Evolutionary conservation across 2,797 vertebrate species (phyloP), one percentile per base, ranked within the genome.

Genomic region (Urophycis tenuis): DNA sequence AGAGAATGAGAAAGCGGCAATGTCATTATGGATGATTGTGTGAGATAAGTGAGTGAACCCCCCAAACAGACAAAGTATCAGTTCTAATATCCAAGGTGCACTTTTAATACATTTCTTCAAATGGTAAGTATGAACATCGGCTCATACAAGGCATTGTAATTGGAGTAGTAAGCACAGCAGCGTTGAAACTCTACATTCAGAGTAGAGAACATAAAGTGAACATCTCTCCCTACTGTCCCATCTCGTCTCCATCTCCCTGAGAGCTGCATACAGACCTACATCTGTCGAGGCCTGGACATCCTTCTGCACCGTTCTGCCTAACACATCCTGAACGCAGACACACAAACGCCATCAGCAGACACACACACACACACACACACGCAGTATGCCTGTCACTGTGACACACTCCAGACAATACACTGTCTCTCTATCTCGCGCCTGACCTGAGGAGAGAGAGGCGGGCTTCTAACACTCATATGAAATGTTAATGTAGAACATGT

Each of bases 301-400:
- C 80, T 90, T 91, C 90, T 88, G 84, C 87, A 84, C 80, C 14
- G 33, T 76, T 81, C 92, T 87, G 85, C 82, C 84, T 93, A 92
- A 92, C 85, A 75, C 84, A 86, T 86, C 79, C 79, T 91, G 91
- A 92, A 92, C 88, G 88, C 81, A 83, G 92, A 92, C 90, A 93
- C 85, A 90, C 78, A 89, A 92, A 93, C 88, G 89, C 90, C 90
- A 93, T 94, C 91, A 92, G 83, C 84, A 83, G 80, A 80, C 73
- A 76, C 86, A 87, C 76, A 69, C 29, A 69, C 25, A 69, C 25
- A 67, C 60, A 67, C 11, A 25, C 25, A 25, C 25, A 67, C 1
- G 4, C 74, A 81, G 31, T 33, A 60, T 29, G 11, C 64, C n/a
- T 69, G 64, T 49, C 45, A 49, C 45, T 49, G 45, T 49, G 17